Conservation (phyloP, 2,113 vertebrate genomes). For the Dunckerocampus dactyliophorus region DNA sequence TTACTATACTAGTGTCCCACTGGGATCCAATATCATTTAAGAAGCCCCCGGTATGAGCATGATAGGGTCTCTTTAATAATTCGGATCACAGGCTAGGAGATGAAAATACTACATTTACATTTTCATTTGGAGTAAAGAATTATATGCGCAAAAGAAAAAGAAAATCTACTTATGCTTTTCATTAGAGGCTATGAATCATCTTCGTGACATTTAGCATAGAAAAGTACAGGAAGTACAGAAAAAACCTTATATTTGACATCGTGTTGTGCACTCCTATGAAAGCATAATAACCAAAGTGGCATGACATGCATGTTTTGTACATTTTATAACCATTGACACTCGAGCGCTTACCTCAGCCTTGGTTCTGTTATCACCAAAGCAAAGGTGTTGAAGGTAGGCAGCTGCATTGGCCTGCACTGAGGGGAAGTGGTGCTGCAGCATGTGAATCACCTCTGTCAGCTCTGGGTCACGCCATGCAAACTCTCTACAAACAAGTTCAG, state of each 20-base stretch:
- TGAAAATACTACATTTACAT: too few species aligned
- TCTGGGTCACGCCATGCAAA: slow-evolving; percentile 96
- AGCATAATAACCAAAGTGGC: background rate
- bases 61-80: too few species aligned
- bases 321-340: too few species aligned
- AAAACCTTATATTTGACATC: background rate
- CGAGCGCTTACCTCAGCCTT: slow-evolving; percentile 81
- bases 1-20: too few species aligned
- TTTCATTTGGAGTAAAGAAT: too few species aligned
- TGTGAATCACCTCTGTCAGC: slow-evolving; percentile 92
- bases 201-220: background rate
- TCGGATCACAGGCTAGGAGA: too few species aligned
- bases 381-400: slow-evolving; percentile 95
- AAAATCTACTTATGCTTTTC: background rate
- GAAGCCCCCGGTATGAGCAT: too few species aligned
- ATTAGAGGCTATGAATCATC: background rate
- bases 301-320: too few species aligned
- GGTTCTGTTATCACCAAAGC: slow-evolving; percentile 89
- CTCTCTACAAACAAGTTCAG: slow-evolving; percentile 74
- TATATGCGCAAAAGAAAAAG: too few species aligned
- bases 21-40: too few species aligned
- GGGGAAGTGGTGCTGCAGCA: slow-evolving; percentile 97
- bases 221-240: background rate
- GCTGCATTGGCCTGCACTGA: slow-evolving; percentile 95
- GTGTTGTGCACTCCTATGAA: slow-evolving; percentile 11